Conservation (phyloP, 2,113 vertebrate species). For the Phrynocephalus versicolor region DNA sequence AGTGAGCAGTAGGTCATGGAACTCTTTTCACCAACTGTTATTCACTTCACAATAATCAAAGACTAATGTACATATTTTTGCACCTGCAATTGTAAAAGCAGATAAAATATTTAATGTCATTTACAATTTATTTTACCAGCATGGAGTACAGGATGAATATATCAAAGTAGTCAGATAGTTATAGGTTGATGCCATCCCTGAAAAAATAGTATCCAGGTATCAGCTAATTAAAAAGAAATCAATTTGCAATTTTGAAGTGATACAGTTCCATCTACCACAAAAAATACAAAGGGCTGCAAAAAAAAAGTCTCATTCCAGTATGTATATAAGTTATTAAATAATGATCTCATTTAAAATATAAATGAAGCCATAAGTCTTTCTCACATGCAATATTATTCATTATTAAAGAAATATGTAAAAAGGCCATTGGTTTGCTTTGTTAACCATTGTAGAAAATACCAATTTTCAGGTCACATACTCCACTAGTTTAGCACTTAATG, state of each 20-base stretch:
- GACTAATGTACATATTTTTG: constrained; percentile 80
- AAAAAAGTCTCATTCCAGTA: constrained; percentile 81
- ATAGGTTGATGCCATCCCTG: constrained; percentile 79
- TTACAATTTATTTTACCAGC: constrained; percentile 84
- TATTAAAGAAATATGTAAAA: constrained; percentile 84
- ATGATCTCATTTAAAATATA: constrained; percentile 87
- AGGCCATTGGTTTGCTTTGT: constrained; percentile 86
- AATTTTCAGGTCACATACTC: constrained; percentile 83
- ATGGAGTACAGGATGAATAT: constrained; percentile 80
- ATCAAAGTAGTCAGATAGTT: constrained; percentile 82
- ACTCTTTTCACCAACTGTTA: constrained; percentile 77
- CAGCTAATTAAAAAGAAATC: constrained; percentile 76
- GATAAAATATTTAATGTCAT: constrained; percentile 87
- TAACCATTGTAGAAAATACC: constrained; percentile 85
- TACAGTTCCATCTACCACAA: constrained; percentile 82
- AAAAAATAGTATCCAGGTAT: constrained; percentile 82
- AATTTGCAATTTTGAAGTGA: constrained; percentile 76
- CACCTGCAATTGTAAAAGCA: constrained; percentile 83
- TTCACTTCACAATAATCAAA: constrained; percentile 78
- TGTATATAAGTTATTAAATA: constrained; percentile 93
- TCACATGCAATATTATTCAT: constrained; percentile 86
- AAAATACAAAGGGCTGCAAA: constrained; percentile 83
- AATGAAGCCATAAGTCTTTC: constrained; percentile 85
- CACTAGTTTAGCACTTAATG: constrained; percentile 86
- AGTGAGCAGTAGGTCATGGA: constrained; percentile 73